Evolutionary conservation across 2,113 vertebrate species (phyloP).

Genomic region (Progne subis): DNA sequence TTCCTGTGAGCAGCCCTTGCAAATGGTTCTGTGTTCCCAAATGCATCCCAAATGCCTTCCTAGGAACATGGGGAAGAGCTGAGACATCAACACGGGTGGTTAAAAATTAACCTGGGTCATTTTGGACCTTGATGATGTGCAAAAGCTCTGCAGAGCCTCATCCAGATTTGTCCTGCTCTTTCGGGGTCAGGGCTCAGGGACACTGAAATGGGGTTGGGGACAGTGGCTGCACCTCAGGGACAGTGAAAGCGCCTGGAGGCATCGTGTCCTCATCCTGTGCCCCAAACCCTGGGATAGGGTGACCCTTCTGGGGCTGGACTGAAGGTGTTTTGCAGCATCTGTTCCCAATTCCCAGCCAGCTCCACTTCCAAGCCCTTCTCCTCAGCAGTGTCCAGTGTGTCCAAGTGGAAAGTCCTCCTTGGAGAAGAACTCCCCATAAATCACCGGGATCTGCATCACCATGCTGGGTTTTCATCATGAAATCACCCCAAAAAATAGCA

Average conservation of each 20-base stretch:
- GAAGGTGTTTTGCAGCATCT: constrained; percentile 72
- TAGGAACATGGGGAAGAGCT: not conserved
- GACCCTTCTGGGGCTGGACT: not conserved
- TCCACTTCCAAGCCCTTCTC: not conserved
- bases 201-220: not conserved
- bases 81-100: rapidly evolving
- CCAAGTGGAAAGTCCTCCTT: constrained; percentile 20
- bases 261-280: rapidly evolving
- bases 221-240: rapidly evolving
- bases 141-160: not conserved
- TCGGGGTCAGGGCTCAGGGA: rapidly evolving
- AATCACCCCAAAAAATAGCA: not conserved
- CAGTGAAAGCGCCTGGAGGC: not conserved
- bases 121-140: too few relatives aligned
- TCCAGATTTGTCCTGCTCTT: not conserved
- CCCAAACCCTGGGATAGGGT: not conserved
- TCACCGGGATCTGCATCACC: not conserved
- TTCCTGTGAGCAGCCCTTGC: not conserved
- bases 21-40: not conserved
- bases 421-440: constrained; percentile 56
- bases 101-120: not conserved
- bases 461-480: constrained; percentile 30
- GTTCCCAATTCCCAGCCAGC: constrained; percentile 77
- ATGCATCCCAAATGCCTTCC: not conserved
- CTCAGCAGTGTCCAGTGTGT: not conserved